These are phyloP conservation scores for Pitta sordida DNA, from an alignment of 2,113 vertebrate species.

Conservation along the genomic window DNA sequence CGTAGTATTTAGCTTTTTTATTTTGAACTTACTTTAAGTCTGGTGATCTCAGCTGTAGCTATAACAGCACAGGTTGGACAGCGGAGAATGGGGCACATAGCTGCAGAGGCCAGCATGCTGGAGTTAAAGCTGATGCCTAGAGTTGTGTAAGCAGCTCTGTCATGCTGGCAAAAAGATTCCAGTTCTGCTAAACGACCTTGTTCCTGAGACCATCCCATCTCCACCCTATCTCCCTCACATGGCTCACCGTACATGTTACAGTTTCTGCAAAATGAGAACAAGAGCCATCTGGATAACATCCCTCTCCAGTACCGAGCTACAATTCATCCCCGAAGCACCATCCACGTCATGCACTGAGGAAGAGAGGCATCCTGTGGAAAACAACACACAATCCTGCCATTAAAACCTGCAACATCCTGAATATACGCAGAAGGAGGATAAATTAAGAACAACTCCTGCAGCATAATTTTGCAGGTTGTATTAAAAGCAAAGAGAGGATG, in stretches of 20 bases:
- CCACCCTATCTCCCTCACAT: neutral
- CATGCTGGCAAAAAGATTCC: neutral
- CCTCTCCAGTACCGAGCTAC: neutral
- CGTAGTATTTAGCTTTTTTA: neutral
- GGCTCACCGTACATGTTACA: rapidly evolving
- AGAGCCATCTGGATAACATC: neutral
- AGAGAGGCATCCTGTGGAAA: neutral
- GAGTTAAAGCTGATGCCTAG: neutral
- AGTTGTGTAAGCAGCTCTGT: neutral
- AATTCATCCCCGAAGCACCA: neutral
- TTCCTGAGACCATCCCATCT: neutral
- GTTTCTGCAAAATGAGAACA: neutral
- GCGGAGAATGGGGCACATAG: neutral
- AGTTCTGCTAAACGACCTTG: neutral
- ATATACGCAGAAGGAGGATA: neutral
- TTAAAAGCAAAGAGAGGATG: neutral
- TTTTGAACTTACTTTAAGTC: neutral
- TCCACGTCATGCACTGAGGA: neutral
- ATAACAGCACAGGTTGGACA: neutral
- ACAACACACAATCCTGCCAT: rapidly evolving
- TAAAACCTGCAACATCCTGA: neutral
- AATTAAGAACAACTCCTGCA: neutral
- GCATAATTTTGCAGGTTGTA: neutral
- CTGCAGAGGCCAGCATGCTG: neutral
- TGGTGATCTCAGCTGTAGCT: neutral